Evolutionary conservation across 1,140 invertebrate species (phyloP).

Genomic region (Steinernema khuongi): DNA sequence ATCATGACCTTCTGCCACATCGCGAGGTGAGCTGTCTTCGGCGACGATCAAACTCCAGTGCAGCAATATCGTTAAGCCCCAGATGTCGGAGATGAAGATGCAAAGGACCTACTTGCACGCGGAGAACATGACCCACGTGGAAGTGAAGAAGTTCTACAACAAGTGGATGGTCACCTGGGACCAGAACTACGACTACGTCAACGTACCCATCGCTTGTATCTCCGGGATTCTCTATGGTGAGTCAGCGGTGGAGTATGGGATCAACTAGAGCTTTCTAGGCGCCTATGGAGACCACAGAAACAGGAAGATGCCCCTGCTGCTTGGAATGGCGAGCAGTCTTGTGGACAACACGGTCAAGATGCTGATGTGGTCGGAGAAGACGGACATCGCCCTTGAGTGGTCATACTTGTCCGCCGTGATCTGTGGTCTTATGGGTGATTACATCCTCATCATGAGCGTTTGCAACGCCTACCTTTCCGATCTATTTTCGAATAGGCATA

Average conservation of each 20-base stretch:
- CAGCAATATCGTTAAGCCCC: constrained; percentile 35
- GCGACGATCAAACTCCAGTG: background rate
- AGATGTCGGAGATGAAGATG: constrained; percentile 31
- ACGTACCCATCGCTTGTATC: constrained; percentile 34
- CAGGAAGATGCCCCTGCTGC: constrained; percentile 29
- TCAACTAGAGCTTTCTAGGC: background rate
- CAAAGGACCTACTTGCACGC: constrained; percentile 20
- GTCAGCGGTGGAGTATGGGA: background rate
- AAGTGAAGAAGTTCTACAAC: constrained; percentile 33
- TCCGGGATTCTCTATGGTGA: constrained; percentile 39
- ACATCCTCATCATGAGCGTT: constrained; percentile 28
- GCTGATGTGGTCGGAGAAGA: constrained; percentile 34
- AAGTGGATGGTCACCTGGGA: constrained; percentile 38
- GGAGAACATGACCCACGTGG: background rate
- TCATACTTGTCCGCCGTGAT: constrained; percentile 24
- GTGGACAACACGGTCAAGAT: constrained; percentile 27
- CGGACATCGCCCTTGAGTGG: constrained; percentile 35
- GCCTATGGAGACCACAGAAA: constrained; percentile 29
- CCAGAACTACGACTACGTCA: constrained; percentile 38
- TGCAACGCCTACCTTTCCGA: constrained; percentile 38
- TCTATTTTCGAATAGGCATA: constrained; percentile 28
- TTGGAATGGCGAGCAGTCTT: constrained; percentile 28
- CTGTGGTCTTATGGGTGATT: constrained; percentile 34
- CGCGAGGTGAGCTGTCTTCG: constrained; percentile 26
- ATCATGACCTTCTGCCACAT: constrained; percentile 28